These are phyloP conservation scores for Mechanitis messenoides DNA, from an alignment of 2,888 invertebrate species.

Conservation along the genomic window DNA sequence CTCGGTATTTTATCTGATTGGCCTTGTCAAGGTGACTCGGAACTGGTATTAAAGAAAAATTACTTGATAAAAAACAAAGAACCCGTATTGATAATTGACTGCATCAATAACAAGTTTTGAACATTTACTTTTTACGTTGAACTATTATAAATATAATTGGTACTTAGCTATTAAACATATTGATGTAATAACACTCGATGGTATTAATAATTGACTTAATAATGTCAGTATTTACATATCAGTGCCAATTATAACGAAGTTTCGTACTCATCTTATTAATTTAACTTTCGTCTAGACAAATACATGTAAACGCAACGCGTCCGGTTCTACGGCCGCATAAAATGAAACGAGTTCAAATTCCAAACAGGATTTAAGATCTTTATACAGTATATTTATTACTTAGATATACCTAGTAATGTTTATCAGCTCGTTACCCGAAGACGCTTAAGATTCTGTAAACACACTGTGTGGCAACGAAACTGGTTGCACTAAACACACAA, in stretches of 20 bases:
- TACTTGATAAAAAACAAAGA: slow-evolving; percentile 22
- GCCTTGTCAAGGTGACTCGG: slow-evolving; percentile 40
- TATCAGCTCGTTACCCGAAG: slow-evolving; percentile 19
- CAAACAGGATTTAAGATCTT: slow-evolving; percentile 9
- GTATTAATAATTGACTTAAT: too few species aligned
- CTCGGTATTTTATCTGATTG: slow-evolving; percentile 33
- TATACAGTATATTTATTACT: slow-evolving; percentile 10
- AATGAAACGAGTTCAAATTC: slow-evolving; percentile 7
- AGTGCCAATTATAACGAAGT: too few species aligned
- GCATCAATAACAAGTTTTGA: neutral
- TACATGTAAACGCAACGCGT: too few species aligned
- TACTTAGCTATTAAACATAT: neutral
- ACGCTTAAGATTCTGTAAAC: slow-evolving; percentile 25
- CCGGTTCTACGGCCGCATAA: too few species aligned
- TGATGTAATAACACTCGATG: too few species aligned
- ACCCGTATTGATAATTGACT: slow-evolving; percentile 15
- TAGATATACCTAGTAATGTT: slow-evolving; percentile 11
- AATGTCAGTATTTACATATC: too few species aligned
- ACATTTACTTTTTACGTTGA: neutral
- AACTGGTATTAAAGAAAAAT: slow-evolving; percentile 32
- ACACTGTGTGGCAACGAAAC: slow-evolving; percentile 23
- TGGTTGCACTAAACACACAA: slow-evolving; percentile 26
- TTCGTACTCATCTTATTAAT: too few species aligned
- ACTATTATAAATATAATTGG: neutral
- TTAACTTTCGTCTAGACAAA: too few species aligned